These are phyloP conservation scores for Dione juno DNA, from an alignment of 2,888 invertebrate species.

Conservation along the genomic window DNA sequence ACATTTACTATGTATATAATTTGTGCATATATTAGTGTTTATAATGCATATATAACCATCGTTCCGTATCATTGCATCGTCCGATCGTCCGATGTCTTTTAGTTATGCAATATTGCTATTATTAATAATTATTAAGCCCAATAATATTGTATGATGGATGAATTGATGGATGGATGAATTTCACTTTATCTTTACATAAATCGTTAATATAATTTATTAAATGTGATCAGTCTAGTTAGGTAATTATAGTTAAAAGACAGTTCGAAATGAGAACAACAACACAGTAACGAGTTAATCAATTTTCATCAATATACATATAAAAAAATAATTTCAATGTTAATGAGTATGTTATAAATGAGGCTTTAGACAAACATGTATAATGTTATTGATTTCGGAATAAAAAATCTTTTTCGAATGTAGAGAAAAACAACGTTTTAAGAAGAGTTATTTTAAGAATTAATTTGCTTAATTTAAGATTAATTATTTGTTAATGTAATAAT, in stretches of 20 bases:
- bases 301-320: background rate
- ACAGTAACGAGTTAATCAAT: background rate
- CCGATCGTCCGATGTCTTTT: background rate
- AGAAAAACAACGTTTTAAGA: no score
- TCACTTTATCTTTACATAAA: no score
- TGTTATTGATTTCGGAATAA: no score
- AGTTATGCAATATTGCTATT: constrained; percentile 10
- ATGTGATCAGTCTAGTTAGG: background rate
- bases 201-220: background rate
- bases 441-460: no score
- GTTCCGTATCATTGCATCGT: constrained; percentile 5
- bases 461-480: no score
- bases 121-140: background rate
- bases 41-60: constrained; percentile 5
- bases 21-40: constrained; percentile 3
- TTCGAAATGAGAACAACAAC: constrained; percentile 10
- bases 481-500: no score
- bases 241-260: background rate
- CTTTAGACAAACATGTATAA: background rate
- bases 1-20: background rate
- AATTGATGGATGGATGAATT: no score
- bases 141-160: background rate
- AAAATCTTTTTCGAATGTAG: no score
- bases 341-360: background rate
- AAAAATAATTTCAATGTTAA: background rate